Evolutionary conservation across 2,888 invertebrate species (phyloP).

Genomic region (Cryptus viduatorius): DNA sequence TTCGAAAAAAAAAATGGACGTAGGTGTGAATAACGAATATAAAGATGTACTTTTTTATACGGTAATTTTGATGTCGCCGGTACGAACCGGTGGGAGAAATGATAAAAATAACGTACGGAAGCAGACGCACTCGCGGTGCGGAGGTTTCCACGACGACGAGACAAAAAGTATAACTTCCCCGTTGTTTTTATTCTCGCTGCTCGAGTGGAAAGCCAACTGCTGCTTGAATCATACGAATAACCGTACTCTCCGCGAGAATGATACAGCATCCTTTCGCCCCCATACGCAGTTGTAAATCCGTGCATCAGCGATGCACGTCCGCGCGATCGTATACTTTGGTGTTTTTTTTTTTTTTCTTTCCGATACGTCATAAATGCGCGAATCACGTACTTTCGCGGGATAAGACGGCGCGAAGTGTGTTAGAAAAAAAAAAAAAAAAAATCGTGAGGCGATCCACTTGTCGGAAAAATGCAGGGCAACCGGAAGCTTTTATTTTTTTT

Average conservation of each 20-base stretch:
- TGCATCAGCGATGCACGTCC: slow-evolving; percentile 1
- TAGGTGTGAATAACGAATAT: too few relatives aligned
- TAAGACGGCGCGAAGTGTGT: background rate
- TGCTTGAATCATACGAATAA: slow-evolving; percentile 35
- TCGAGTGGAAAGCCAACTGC: slow-evolving; percentile 14
- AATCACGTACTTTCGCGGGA: slow-evolving; percentile 14
- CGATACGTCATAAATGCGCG: slow-evolving; percentile 37
- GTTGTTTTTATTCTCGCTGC: slow-evolving; percentile 1
- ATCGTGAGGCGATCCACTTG: slow-evolving; percentile 19
- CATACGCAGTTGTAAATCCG: slow-evolving; percentile 13
- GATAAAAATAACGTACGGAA: background rate
- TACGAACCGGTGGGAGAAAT: background rate
- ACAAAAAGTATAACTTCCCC: slow-evolving; percentile 1
- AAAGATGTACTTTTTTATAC: too few relatives aligned
- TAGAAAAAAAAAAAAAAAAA: background rate
- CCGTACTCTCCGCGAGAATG: slow-evolving; percentile 4
- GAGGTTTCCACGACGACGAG: background rate
- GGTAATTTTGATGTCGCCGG: too few relatives aligned
- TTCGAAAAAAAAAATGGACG: too few relatives aligned
- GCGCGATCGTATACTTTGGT: background rate
- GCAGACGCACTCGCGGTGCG: background rate
- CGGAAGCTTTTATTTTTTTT: background rate
- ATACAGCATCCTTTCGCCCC: slow-evolving; percentile 5
- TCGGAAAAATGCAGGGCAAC: background rate
- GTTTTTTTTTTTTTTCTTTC: slow-evolving; percentile 4